phyloP scores from a whole-genome alignment of 2,888 invertebrate species.

The Onchidella celtica region DNA sequence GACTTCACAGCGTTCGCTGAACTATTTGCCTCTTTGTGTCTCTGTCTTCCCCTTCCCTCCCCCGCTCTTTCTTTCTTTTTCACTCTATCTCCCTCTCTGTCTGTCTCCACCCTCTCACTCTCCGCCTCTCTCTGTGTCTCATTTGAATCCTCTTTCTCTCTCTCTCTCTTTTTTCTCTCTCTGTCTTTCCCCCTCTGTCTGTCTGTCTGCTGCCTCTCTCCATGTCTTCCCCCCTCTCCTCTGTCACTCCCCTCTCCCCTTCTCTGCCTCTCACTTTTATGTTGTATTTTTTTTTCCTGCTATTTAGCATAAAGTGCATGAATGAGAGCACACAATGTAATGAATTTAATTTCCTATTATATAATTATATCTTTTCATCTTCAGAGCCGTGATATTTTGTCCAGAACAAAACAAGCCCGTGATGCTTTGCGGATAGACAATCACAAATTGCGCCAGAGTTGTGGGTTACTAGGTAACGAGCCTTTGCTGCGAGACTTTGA shows the following conservation, averaged over 20 bases:
- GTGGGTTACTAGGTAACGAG: constrained; percentile 82
- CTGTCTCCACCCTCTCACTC: constrained; percentile 14
- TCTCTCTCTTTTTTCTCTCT: neutral
- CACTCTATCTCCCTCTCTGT: constrained; percentile 14
- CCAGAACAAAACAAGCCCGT: constrained; percentile 80
- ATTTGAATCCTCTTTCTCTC: neutral
- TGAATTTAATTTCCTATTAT: too few relatives aligned
- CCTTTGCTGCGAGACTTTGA: constrained; percentile 82
- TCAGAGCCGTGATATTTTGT: constrained; percentile 79
- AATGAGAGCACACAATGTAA: too few relatives aligned
- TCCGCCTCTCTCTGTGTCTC: constrained; percentile 17
- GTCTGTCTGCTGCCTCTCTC: too few relatives aligned
- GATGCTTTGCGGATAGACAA: constrained; percentile 81
- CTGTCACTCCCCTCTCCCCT: too few relatives aligned
- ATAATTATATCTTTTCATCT: too few relatives aligned
- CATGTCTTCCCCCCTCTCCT: neutral
- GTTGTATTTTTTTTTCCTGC: constrained; percentile 51
- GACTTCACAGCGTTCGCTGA: too few relatives aligned
- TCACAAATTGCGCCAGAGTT: constrained; percentile 80
- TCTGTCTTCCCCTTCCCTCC: constrained; percentile 13
- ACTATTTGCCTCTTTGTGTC: constrained; percentile 3
- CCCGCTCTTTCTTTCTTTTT: neutral
- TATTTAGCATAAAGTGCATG: too few relatives aligned
- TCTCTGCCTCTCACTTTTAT: neutral
- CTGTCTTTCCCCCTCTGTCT: neutral